Conservation (phyloP, 1,140 invertebrate species). For the Scaptodrosophila lebanonensis region DNA sequence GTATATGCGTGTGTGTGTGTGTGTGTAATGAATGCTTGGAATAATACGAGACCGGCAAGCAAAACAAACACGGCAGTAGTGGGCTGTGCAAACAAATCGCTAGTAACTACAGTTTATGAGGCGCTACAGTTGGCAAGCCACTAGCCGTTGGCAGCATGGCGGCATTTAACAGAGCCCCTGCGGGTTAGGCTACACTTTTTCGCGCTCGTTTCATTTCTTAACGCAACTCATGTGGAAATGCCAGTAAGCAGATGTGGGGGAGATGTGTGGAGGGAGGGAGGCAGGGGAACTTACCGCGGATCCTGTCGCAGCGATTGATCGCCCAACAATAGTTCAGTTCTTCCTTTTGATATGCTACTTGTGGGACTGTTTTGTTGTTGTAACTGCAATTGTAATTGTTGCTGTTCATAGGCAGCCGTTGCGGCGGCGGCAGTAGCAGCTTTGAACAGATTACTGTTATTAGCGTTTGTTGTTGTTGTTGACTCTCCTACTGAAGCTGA, state of each 20-base stretch:
- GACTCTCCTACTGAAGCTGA: conserved; percentile 27
- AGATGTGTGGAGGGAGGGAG: too few relatives aligned
- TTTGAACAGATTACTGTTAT: conserved; percentile 14
- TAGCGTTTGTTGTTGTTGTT: conserved; percentile 29
- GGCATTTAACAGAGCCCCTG: too few relatives aligned
- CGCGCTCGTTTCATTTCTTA: neutral
- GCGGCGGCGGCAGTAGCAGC: too few relatives aligned
- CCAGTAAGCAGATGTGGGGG: too few relatives aligned
- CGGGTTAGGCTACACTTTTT: conserved; percentile 32
- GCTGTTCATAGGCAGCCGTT: neutral
- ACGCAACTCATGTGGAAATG: too few relatives aligned
- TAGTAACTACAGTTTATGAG: conserved; percentile 3
- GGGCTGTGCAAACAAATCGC: too few relatives aligned
- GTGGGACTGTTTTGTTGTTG: conserved; percentile 62
- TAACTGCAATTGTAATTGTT: conserved; percentile 19
- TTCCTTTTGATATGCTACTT: conserved; percentile 78
- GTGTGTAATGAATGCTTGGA: conserved; percentile 35
- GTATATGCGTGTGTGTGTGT: conserved; percentile 11
- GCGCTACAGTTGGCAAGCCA: neutral
- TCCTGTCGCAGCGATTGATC: conserved; percentile 71
- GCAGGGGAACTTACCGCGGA: conserved; percentile 50
- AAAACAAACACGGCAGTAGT: neutral
- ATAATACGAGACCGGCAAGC: conserved; percentile 3
- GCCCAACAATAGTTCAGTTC: conserved; percentile 76
- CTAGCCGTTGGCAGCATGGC: conserved; percentile 1